Base-by-base conservation (phyloP, 2,888 invertebrate species). In the Pyralis farinalis region DNA sequence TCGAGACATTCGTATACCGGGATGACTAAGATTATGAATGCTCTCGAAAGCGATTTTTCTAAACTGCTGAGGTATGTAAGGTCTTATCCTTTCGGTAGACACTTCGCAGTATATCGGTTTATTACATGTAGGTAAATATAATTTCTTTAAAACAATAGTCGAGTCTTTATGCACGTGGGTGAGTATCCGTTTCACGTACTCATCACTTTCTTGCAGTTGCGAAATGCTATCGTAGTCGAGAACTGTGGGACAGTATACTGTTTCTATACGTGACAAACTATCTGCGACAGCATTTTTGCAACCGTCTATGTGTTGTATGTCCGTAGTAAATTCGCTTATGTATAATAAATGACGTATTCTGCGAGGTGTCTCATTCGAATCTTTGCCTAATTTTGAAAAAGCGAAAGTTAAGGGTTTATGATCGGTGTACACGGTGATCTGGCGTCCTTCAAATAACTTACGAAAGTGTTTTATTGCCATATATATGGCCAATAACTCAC, bases 271-370 rank as follows among this genome's bases (percentile, higher is more conserved):
- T 6, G 42, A 44, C 12, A 51, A 29, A 10, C 49, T 37, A 40
- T 49, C 53, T 0, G 47, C 47, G 1, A 44, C 46, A 5, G 28
- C 12, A 21, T 53, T 55, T n/a, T 42, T 21, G 0, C 25, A 6
- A 10, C 51, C 51, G 6, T 12, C 8, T 0, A 48, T 20, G 25
- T 47, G 43, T 27, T 36, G 39, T 16, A 54, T 50, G 8, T 46
- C 44, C 8, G 16, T 54, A 4, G 48, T 43, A 32, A 49, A 51
- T 27, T 49, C 42, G 11, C 49, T 48, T 7, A 55, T 49, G 30
- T 35, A 52, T 6, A 38, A 9, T 5, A 49, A 34, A 4, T 49
- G 47, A 2, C 49, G 29, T 1, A 38, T 27, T 28, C 51, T 29
- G n/a, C 51, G 30, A 7, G 52, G 49, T 1, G 34, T 39, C 36